These are phyloP conservation scores for Cantharis rufa DNA, from an alignment of 2,888 invertebrate species.

Conservation along the genomic window DNA sequence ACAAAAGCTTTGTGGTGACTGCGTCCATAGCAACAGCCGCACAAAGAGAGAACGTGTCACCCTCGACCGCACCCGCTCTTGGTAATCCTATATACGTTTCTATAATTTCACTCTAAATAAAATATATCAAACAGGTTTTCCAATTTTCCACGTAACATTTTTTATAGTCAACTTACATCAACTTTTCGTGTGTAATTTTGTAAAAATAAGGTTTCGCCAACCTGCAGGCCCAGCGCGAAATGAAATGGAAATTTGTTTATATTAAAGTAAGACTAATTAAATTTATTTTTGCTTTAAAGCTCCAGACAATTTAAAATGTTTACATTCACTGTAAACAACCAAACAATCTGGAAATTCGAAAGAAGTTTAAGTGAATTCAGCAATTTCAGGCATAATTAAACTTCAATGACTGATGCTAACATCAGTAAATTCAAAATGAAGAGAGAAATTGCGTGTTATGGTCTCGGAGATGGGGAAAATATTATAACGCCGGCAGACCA, in stretches of 20 bases:
- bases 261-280: not conserved
- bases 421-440: conserved; percentile 43
- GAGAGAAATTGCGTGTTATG: conserved; percentile 33
- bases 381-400: conserved; percentile 48
- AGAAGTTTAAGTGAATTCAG: conserved; percentile 42
- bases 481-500: conserved; percentile 16
- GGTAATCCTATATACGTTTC: conserved; percentile 16
- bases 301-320: conserved; percentile 10
- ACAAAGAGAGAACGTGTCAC: conserved; percentile 37
- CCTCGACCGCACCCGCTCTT: conserved; percentile 27
- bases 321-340: conserved; percentile 7
- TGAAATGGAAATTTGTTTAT: not conserved
- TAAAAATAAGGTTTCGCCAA: not conserved
- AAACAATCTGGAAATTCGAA: conserved; percentile 33
- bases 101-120: conserved; percentile 16
- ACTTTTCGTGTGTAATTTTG: not conserved
- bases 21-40: conserved; percentile 42
- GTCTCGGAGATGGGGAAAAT: conserved; percentile 27
- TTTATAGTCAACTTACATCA: not conserved
- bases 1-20: conserved; percentile 42
- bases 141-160: not conserved
- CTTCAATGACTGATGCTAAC: conserved; percentile 39
- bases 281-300: not conserved
- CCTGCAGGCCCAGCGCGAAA: not conserved
- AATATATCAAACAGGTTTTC: not conserved